Evolutionary conservation across 2,888 invertebrate species (phyloP).

Genomic region (Drosophila greeni): DNA sequence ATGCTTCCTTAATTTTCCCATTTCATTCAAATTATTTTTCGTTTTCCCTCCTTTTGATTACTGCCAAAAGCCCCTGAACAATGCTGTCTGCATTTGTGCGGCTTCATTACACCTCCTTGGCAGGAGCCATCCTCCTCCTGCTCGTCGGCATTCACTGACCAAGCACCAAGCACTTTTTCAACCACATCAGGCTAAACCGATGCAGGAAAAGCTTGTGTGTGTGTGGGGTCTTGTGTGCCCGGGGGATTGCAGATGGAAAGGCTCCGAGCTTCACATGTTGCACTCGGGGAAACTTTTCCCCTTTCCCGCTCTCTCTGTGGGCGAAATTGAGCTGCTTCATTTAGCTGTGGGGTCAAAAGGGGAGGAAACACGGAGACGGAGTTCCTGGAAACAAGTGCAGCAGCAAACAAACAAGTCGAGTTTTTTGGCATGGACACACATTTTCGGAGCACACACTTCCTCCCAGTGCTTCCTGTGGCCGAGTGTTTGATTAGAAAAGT

Average conservation of each 20-base stretch:
- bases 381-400: conserved; percentile 23
- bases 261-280: conserved; percentile 52
- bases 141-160: conserved; percentile 38
- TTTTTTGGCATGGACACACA: conserved; percentile 42
- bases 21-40: conserved; percentile 26
- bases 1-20: conserved; percentile 18
- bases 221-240: conserved; percentile 7
- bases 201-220: not conserved
- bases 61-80: conserved; percentile 19
- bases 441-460: conserved; percentile 38
- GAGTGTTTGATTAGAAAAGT: conserved; percentile 70
- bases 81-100: conserved; percentile 59
- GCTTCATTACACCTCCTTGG: conserved; percentile 63
- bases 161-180: conserved; percentile 38
- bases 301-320: conserved; percentile 33
- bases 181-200: conserved; percentile 23
- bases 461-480: conserved; percentile 36
- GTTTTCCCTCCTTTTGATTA: conserved; percentile 31
- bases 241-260: conserved; percentile 32
- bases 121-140: conserved; percentile 3
- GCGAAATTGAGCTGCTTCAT: conserved; percentile 67
- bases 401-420: conserved; percentile 66
- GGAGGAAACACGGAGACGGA: not conserved
- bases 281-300: conserved; percentile 48
- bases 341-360: conserved; percentile 29